These are phyloP conservation scores for Camponotus floridanus DNA, from an alignment of 1,140 invertebrate species.

Conservation along the genomic window DNA sequence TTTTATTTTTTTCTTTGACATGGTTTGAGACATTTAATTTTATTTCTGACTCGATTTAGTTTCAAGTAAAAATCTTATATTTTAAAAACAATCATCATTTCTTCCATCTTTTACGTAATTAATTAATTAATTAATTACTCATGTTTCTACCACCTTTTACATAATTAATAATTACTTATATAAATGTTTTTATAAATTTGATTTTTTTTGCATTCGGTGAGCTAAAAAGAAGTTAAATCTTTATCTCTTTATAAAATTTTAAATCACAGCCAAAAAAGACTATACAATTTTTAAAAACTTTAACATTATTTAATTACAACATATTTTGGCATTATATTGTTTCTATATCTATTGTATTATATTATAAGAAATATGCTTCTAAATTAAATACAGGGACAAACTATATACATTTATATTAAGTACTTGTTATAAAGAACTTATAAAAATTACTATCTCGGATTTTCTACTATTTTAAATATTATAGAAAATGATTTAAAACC, in stretches of 20 bases:
- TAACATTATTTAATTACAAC: slow-evolving; percentile 13
- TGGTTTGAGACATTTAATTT: neutral
- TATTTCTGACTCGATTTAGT: neutral
- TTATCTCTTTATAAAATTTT: neutral
- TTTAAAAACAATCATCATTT: neutral
- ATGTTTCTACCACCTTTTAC: neutral
- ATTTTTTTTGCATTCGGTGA: neutral
- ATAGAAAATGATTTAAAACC: neutral
- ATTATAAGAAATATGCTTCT: neutral
- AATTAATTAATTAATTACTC: too few relatives aligned
- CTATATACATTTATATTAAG: neutral
- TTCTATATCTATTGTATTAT: neutral
- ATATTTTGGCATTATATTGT: neutral
- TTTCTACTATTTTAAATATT: slow-evolving; percentile 1
- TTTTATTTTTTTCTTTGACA: neutral
- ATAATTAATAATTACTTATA: neutral
- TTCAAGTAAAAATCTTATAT: neutral
- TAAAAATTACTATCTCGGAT: slow-evolving; percentile 20
- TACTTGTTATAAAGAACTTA: neutral
- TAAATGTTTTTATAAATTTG: too few relatives aligned
- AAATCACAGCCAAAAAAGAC: neutral
- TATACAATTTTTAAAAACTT: neutral
- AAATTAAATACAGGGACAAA: neutral
- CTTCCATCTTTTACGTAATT: neutral
- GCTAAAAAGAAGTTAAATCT: neutral